A percentile compares a stretch with the other conserved stretches of the same genome.
Conservation (phyloP, 2,113 vertebrate species). For the Megaceryle maxima region DNA sequence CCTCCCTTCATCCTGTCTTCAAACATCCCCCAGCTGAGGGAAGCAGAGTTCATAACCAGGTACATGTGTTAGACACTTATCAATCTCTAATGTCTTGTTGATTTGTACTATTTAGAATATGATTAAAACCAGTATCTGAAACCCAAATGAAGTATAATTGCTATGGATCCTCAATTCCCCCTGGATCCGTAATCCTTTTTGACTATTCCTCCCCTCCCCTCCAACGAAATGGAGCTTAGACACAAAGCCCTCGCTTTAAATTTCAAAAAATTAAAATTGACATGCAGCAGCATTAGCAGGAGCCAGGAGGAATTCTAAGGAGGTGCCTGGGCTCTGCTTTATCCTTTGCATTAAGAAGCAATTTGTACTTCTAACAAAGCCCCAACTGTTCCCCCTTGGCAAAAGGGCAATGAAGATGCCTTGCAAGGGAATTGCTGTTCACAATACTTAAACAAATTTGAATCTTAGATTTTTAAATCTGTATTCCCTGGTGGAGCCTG, state of each 20-base stretch:
- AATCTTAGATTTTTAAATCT: conserved; percentile 80
- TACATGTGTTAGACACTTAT: conserved; percentile 41
- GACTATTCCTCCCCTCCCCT: conserved; percentile 77
- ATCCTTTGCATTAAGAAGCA: conserved; percentile 82
- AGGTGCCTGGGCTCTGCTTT: conserved; percentile 72
- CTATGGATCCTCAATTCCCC: conserved; percentile 74
- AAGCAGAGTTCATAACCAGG: conserved; percentile 31
- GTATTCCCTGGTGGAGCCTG: conserved; percentile 72
- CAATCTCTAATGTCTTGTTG: conserved; percentile 69
- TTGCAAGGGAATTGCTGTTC: conserved; percentile 75
- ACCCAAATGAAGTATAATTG: conserved; percentile 81
- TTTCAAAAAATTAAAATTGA: conserved; percentile 87
- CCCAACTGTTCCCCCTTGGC: conserved; percentile 73
- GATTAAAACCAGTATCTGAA: conserved; percentile 74
- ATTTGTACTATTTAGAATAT: conserved; percentile 73
- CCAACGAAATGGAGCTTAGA: conserved; percentile 78
- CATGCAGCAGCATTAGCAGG: conserved; percentile 77
- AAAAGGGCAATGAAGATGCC: conserved; percentile 77
- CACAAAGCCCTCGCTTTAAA: conserved; percentile 81
- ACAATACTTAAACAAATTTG: conserved; percentile 81
- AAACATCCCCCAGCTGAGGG: neutral
- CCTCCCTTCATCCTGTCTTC: neutral
- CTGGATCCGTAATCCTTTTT: conserved; percentile 74
- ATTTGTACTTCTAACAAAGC: conserved; percentile 83
- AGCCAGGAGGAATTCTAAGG: conserved; percentile 78